Base-by-base conservation (phyloP, 2,888 invertebrate species). In the Lithophane leautieri region DNA sequence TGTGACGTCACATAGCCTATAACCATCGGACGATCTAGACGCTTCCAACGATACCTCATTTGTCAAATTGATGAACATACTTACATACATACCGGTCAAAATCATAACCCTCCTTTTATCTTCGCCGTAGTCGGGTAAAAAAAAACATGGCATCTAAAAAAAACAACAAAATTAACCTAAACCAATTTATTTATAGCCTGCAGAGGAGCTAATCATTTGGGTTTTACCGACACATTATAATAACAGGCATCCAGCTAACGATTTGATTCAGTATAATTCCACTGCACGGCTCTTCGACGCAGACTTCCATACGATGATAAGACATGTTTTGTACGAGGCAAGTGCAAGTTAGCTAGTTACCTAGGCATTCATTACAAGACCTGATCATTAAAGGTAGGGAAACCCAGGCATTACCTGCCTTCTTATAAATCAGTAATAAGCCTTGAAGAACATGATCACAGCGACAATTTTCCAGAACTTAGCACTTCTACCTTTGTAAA, bases 211-310 rank as follows among this genome's bases (percentile, higher is more conserved):
- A 14, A 68, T 28, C 61, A 67, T 70, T 74, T 56, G 82, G 85
- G 83, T 83, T 81, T 83, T 84, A 40, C 82, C 82, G 6, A 28
- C 14, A 67, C 40, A 34, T 42, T 69, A 61, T 67, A 60, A 60
- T 25, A 50, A 34, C 19, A 25, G 50, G 9, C 16, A 28, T 12
- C 40, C 3, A 25, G 19, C 25, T 25, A 60, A 60, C 22, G 14
- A 67, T 76, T 76, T 58, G 52, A 71, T 76, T 62, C 81, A 63
- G 85, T 84, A 84, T n/a, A 62, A 78, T 82, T 83, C 83, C 82
- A 81, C 34, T 40, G 14, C 34, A 42, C 28, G 58, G 22, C 34
- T n/a, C 34, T 65, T 42, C 4, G 16, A 12, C 12, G 19, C 69
- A 62, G 12, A 50, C 71, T 74, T 63, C 82, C 74, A 67, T 63